phyloP scores from a whole-genome alignment of 2,797 vertebrate species.

The Sparus aurata region DNA sequence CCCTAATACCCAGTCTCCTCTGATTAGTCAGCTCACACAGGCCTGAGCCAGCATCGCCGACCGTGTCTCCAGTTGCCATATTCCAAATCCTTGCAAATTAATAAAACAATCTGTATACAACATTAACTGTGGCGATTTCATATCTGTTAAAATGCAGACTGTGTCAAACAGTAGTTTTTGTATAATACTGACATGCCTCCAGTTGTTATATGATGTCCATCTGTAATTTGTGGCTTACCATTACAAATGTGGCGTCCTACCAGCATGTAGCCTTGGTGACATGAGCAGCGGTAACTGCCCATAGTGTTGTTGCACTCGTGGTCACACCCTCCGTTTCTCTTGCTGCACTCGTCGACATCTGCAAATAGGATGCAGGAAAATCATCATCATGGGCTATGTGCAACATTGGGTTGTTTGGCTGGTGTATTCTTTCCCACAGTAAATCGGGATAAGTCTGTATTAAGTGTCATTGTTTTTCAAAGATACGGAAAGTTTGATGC shows the following conservation, averaged over 20 bases:
- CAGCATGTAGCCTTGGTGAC: constrained; percentile 89
- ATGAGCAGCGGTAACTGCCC: constrained; percentile 94
- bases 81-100: not conserved
- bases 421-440: constrained; percentile 2
- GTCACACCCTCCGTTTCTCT: constrained; percentile 89
- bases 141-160: not conserved
- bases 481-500: not conserved
- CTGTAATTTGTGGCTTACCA: constrained; percentile 83
- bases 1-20: too few species aligned
- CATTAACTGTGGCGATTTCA: not conserved
- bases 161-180: constrained; percentile 4
- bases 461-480: not conserved
- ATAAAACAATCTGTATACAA: not conserved
- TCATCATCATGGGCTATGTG: constrained; percentile 39
- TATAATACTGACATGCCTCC: constrained; percentile 12
- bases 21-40: too few species aligned
- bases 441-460: not conserved
- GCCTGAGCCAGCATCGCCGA: too few species aligned
- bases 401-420: constrained; percentile 9
- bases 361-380: constrained; percentile 64
- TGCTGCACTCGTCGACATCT: constrained; percentile 95
- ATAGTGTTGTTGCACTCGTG: constrained; percentile 92
- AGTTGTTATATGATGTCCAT: constrained; percentile 4
- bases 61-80: not conserved
- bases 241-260: constrained; percentile 87